Evolutionary conservation across 2,113 vertebrate species (phyloP).

Genomic region (Atlantisia rogersi): DNA sequence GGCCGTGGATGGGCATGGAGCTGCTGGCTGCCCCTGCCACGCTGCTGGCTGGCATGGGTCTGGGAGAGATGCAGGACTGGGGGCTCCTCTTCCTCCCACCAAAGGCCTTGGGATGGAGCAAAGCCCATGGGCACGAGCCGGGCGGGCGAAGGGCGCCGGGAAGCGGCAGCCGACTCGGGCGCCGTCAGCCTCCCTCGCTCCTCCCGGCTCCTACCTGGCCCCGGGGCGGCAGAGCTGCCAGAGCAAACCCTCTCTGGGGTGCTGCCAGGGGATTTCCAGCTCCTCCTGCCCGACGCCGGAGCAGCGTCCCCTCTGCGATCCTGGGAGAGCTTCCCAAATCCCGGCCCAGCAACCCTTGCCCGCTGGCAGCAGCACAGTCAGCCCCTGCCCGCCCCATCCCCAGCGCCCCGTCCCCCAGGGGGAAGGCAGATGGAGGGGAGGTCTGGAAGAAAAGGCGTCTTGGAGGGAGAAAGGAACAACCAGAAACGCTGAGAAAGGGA

Average conservation of each 20-base stretch:
- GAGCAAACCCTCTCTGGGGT: background rate
- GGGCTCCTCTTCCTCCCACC: background rate
- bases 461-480: constrained; percentile 23
- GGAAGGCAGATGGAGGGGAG: constrained; percentile 10
- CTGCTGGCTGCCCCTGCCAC: background rate
- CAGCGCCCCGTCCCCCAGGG: background rate
- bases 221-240: background rate
- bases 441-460: constrained; percentile 1
- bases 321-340: background rate
- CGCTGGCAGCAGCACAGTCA: background rate
- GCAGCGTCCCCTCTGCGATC: background rate
- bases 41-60: background rate
- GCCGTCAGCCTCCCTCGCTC: background rate
- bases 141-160: rapidly evolving
- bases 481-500: constrained; percentile 33
- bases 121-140: rapidly evolving
- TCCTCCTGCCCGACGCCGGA: background rate
- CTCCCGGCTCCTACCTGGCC: rapidly evolving
- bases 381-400: background rate
- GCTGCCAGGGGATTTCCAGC: constrained; percentile 55
- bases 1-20: background rate
- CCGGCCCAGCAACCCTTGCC: background rate
- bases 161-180: background rate
- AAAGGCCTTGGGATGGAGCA: background rate
- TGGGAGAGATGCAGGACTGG: rapidly evolving